These are phyloP conservation scores for Mola mola DNA, from an alignment of 2,113 vertebrate genomes.

Conservation along the genomic window DNA sequence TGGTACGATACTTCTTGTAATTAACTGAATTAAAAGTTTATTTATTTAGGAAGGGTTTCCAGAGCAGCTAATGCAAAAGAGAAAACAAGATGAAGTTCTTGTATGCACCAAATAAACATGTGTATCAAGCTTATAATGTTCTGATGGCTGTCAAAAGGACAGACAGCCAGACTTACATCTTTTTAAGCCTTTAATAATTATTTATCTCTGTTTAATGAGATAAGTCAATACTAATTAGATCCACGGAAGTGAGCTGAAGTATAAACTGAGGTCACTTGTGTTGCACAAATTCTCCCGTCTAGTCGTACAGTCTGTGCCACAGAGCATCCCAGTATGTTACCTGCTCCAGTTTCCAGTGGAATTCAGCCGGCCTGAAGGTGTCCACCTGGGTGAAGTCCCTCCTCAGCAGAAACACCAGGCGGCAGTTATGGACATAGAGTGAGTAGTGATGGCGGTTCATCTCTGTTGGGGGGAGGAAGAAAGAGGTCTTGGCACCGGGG, in stretches of 20 bases:
- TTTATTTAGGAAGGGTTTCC: conserved; percentile 11
- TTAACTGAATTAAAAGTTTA: conserved; percentile 43
- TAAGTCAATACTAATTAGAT: too few relatives aligned
- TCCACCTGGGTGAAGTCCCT: conserved; percentile 93
- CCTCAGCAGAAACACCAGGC: conserved; percentile 93
- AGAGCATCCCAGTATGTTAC: conserved; percentile 68
- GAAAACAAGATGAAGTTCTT: not conserved
- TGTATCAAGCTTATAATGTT: too few relatives aligned
- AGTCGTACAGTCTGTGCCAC: not conserved
- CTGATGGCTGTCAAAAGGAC: too few relatives aligned
- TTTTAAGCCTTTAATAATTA: too few relatives aligned
- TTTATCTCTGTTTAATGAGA: too few relatives aligned
- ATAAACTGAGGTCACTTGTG: not conserved
- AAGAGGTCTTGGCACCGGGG: conserved; percentile 10
- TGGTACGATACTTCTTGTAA: not conserved
- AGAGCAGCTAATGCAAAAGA: not conserved
- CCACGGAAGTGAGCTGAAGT: not conserved
- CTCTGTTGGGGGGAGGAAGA: conserved; percentile 79
- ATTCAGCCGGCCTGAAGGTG: conserved; percentile 95
- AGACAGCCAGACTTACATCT: too few relatives aligned
- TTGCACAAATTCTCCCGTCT: not conserved
- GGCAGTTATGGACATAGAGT: conserved; percentile 96
- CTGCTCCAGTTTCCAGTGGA: conserved; percentile 99
- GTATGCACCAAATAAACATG: too few relatives aligned
- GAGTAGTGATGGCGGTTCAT: conserved; percentile 99